Conservation (phyloP, 2,797 vertebrate species). For the Antennarius maculatus region DNA sequence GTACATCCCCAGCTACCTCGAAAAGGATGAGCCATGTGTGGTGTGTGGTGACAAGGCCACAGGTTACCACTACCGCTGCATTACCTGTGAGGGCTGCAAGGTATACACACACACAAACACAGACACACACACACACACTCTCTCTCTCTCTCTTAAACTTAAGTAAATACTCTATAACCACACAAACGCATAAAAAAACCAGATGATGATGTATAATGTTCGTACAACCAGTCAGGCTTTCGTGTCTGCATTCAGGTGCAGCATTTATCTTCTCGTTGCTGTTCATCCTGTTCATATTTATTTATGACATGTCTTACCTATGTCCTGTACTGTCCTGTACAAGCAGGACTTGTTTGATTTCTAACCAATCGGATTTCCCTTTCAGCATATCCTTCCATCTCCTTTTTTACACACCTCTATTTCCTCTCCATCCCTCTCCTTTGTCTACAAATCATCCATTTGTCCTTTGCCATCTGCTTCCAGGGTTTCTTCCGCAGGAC, state of each 20-base stretch:
- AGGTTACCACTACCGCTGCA: constrained; percentile 98
- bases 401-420: neutral
- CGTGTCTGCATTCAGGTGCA: constrained; percentile 1
- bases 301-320: neutral
- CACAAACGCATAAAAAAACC: constrained; percentile 1
- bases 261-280: constrained; percentile 16
- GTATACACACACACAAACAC: constrained; percentile 71
- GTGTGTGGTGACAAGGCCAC: constrained; percentile 98
- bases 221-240: constrained; percentile 16
- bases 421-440: neutral
- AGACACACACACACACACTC: constrained; percentile 8
- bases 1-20: constrained; percentile 99
- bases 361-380: neutral
- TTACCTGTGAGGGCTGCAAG: constrained; percentile 99
- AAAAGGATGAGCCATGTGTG: constrained; percentile 99
- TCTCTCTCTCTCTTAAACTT: neutral
- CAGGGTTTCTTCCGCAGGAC: constrained; percentile 98
- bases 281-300: neutral
- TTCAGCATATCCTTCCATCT: neutral
- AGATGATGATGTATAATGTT: constrained; percentile 12
- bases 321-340: no score
- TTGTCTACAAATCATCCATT: neutral
- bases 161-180: neutral
- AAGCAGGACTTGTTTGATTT: neutral
- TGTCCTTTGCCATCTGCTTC: neutral